Evolutionary conservation across 2,888 invertebrate genomes (phyloP).

Genomic region (Lepidochitona cinerea): DNA sequence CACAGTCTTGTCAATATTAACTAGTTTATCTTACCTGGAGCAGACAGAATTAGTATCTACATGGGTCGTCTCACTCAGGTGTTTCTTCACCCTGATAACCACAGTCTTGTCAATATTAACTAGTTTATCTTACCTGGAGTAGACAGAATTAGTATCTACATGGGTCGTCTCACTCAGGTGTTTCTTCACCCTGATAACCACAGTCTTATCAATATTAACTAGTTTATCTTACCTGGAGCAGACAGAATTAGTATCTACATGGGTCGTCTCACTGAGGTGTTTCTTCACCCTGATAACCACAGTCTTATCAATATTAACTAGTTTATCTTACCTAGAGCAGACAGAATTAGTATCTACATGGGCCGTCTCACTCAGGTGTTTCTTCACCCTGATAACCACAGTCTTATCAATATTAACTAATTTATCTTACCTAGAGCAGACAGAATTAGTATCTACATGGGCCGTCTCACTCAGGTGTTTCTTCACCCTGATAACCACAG

Average conservation of each 20-base stretch:
- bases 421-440: conserved; percentile 20
- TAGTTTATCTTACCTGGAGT: conserved; percentile 16
- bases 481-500: conserved; percentile 57
- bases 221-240: conserved; percentile 16
- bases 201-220: conserved; percentile 33
- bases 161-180: conserved; percentile 44
- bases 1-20: conserved; percentile 42
- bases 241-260: conserved; percentile 13
- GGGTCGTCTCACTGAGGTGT: conserved; percentile 44
- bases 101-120: conserved; percentile 41
- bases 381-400: conserved; percentile 59
- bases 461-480: conserved; percentile 49
- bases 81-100: conserved; percentile 59
- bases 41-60: conserved; percentile 14
- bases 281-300: conserved; percentile 61
- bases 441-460: conserved; percentile 9
- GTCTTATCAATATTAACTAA: conserved; percentile 32
- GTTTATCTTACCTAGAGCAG: conserved; percentile 16
- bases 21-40: conserved; percentile 16
- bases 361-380: conserved; percentile 47
- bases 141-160: conserved; percentile 14
- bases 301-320: conserved; percentile 31
- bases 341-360: conserved; percentile 14
- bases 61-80: conserved; percentile 39
- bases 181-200: conserved; percentile 60